Conservation (phyloP, 1,140 invertebrate species). For the Scaptomyza graminum region DNA sequence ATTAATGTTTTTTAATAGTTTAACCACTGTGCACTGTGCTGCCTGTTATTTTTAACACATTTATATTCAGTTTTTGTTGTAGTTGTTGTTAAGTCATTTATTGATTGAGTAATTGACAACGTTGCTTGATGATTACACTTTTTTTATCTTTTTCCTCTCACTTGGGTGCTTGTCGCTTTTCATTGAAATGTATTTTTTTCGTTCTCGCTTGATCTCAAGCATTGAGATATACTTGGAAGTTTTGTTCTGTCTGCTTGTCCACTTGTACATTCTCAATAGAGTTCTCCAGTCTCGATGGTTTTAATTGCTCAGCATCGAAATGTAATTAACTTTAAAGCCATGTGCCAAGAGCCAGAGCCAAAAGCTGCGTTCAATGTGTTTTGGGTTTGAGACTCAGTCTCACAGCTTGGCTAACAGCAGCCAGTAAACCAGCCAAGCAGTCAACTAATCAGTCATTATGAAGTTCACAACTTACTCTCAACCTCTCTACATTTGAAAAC, state of each 20-base stretch:
- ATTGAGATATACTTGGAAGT: slow-evolving; percentile 22
- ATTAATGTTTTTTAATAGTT: too few species aligned
- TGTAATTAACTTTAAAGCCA: slow-evolving; percentile 59
- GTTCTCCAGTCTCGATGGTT: slow-evolving; percentile 19
- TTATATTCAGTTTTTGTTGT: background rate
- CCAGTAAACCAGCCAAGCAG: slow-evolving; percentile 31
- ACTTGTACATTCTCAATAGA: slow-evolving; percentile 26
- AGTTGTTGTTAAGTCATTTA: slow-evolving; percentile 19
- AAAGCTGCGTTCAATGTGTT: background rate
- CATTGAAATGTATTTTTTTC: slow-evolving; percentile 36
- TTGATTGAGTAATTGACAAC: slow-evolving; percentile 68
- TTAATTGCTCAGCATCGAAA: slow-evolving; percentile 60
- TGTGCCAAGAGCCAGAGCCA: slow-evolving; percentile 28
- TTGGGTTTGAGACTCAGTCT: background rate
- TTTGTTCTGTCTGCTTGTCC: slow-evolving; percentile 13
- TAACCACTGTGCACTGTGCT: slow-evolving; percentile 17
- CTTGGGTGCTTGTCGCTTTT: slow-evolving; percentile 18
- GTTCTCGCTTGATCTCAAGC: slow-evolving; percentile 15
- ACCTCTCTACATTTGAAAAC: slow-evolving; percentile 6
- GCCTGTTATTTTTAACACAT: slow-evolving; percentile 1
- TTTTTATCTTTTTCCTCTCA: slow-evolving; percentile 18
- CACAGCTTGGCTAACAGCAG: slow-evolving; percentile 6
- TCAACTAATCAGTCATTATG: slow-evolving; percentile 10
- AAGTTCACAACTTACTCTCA: background rate
- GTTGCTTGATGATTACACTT: slow-evolving; percentile 56